phyloP scores from a whole-genome alignment of 2,113 vertebrate genomes.

The Hepsetus odoe region DNA sequence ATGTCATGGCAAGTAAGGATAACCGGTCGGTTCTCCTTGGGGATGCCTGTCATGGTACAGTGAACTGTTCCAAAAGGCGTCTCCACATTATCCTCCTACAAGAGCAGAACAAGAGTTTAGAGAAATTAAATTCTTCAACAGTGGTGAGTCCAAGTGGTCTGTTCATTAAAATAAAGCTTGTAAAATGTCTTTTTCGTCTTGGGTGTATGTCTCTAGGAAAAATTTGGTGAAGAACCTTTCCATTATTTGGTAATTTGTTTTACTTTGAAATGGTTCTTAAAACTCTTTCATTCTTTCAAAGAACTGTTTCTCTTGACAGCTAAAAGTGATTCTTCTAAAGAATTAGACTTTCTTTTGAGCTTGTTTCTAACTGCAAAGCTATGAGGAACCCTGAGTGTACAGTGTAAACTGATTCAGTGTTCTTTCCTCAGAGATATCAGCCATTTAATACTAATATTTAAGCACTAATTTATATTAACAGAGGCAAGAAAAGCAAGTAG shows the following conservation, averaged over 20 bases:
- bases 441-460: not conserved
- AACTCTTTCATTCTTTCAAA: too few species aligned
- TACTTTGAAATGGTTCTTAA: too few species aligned
- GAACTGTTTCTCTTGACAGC: not conserved
- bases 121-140: not conserved
- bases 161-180: not conserved
- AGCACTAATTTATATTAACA: not conserved
- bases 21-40: constrained; percentile 80
- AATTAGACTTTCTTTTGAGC: too few species aligned
- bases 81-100: constrained; percentile 90
- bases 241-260: not conserved
- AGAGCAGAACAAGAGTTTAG: constrained; percentile 7
- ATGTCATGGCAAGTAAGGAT: constrained; percentile 95
- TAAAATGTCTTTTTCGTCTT: not conserved
- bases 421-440: not conserved
- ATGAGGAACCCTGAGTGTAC: not conserved
- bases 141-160: not conserved
- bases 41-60: constrained; percentile 85
- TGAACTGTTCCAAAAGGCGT: constrained; percentile 85
- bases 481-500: too few species aligned
- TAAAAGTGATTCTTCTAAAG: not conserved
- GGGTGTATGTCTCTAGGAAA: too few species aligned
- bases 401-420: too few species aligned
- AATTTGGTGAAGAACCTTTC: not conserved
- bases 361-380: too few species aligned